These are phyloP conservation scores for Pollimyrus isidori DNA, from an alignment of 2,113 vertebrate species.

Conservation along the genomic window DNA sequence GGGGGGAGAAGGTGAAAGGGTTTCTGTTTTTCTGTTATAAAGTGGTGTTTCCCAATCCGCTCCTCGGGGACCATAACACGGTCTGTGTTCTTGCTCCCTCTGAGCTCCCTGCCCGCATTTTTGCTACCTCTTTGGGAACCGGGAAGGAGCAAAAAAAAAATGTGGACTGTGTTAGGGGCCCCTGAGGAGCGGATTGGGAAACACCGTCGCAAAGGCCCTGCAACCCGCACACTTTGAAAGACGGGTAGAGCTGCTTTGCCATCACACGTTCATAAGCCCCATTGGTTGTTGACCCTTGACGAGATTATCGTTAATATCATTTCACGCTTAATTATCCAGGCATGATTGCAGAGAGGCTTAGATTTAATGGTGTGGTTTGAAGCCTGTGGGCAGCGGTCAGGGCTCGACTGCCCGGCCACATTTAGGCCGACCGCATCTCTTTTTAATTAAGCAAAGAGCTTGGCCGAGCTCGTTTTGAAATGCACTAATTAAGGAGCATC, in stretches of 20 bases:
- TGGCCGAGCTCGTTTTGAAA: not conserved
- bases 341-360: constrained; percentile 15
- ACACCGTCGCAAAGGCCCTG: not conserved
- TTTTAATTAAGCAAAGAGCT: constrained; percentile 37
- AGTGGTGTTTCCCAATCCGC: not conserved
- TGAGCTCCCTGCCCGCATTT: not conserved
- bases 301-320: constrained; percentile 31
- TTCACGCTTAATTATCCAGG: constrained; percentile 28
- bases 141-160: not conserved
- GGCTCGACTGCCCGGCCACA: not conserved
- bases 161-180: not conserved
- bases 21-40: not conserved
- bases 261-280: constrained; percentile 29
- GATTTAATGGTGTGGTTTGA: constrained; percentile 19
- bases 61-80: not conserved
- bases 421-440: constrained; percentile 3
- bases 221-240: not conserved
- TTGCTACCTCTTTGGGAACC: not conserved
- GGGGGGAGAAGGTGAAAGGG: not conserved
- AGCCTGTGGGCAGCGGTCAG: not conserved
- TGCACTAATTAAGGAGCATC: constrained; percentile 27
- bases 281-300: constrained; percentile 32
- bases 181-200: not conserved
- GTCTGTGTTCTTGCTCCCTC: not conserved
- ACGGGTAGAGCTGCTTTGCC: not conserved